Evolutionary conservation across 1,140 invertebrate genomes (phyloP), one percentile per base, ranked within the genome.

Genomic region (Harpegnathos saltator): DNA sequence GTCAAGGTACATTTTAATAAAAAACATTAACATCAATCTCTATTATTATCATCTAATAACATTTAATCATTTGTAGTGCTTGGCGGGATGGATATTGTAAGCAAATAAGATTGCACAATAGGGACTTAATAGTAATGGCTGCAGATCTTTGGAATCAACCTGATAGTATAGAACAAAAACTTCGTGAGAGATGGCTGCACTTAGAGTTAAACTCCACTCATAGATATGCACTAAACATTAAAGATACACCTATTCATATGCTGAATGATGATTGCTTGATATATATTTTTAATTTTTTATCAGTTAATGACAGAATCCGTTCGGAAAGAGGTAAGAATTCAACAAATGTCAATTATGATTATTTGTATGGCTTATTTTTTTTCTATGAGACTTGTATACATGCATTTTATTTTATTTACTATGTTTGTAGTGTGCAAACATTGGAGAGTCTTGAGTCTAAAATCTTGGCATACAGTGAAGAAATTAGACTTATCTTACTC

Each of bases 111-210:
- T 85, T 94, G 24, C 93, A 94, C 63, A 92, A 92, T 68, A 88
- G 92, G 85, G 86, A 92, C 50, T 85, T 94, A 22, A 89, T 89
- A 85, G 91, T 94, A 0, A 82, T 90, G 12, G 83, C 92, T 65
- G 94, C 94, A 12, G 92, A 94, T 81, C 91, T 93, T 29, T 94
- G 94, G 94, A 92, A 94, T 86, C 94, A 94, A 78, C 93, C 93
- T 14, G 93, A 94, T 44, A 93, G 85, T 58, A 83, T 91, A 58
- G 91, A 93, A 77, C 90, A 91, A 85, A 89, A 87, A 86, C 88
- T 85, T 33, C 58, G 22, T 1, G 48, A 81, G n/a, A 86, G 52
- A 72, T 29, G 54, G 19, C 26, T 9, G 71, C 24, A 86, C n/a
- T n/a, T n/a, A n/a, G n/a, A n/a, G n/a, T n/a, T 85, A 54, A 48